Evolutionary conservation across 2,888 invertebrate genomes (phyloP), one percentile per base, ranked within the genome.

Genomic region (Napeogenes sylphis): DNA sequence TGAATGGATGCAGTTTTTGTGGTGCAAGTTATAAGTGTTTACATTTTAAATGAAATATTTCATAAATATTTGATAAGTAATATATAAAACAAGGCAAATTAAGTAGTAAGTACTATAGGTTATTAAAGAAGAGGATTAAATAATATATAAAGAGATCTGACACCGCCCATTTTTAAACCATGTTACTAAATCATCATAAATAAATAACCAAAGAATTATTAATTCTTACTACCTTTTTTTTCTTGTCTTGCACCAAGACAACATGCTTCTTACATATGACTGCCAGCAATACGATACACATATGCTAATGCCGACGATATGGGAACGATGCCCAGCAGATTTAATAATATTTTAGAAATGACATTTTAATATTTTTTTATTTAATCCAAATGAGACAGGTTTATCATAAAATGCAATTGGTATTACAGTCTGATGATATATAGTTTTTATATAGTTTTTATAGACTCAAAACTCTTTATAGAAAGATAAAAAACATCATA

Each of bases 301-400:
- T 68, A 71, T 71, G 70, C 66, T 70, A 71, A 71, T 71, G 65
- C 64, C 62, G 63, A 63, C 70, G 66, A 69, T 66, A 63, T 60
- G 64, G 55, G 60, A 63, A 60, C 61, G 63, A 68, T 68, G 59
- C 42, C 10, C 14, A 21, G 38, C 56, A 65, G 68, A 69, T 62
- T n/a, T 14, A 21, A 8, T n/a, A 14, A 58, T 58, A 35, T 58
- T 42, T 47, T 58, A 67, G 66, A 64, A 35, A 58, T 53, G 64
- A 57, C 64, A 56, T n/a, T 35, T 53, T 12, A 10, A 42, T 42
- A 42, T 42, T 2, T 10, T 42, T 42, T 42, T 42, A 10, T 10
- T 13, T 58, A 21, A 21, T 47, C 46, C 12, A 47, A 42, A 56
- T 35, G 6, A 35, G 4, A 35, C 6, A 35, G 0, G 38, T 6